These are phyloP conservation scores for Drosophila melanica DNA, from an alignment of 1,140 invertebrate genomes.

Conservation along the genomic window DNA sequence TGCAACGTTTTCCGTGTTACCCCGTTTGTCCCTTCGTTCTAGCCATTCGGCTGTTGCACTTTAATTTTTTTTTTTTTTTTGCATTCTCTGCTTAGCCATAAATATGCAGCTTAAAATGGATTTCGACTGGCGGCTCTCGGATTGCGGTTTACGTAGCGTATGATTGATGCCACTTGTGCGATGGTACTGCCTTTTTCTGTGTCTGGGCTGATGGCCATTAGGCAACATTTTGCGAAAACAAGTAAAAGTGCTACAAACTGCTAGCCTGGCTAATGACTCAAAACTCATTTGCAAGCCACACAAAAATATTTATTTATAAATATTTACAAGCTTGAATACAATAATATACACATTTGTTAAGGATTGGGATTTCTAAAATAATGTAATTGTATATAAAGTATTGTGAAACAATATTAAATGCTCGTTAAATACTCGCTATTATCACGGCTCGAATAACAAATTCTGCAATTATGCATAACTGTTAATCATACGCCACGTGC, in stretches of 20 bases:
- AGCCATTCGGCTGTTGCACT: conserved; percentile 22
- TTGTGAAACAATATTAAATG: no score
- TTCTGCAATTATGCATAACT: conserved; percentile 43
- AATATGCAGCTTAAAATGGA: conserved; percentile 81
- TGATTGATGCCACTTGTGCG: conserved; percentile 70
- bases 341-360: no score
- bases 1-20: conserved; percentile 67
- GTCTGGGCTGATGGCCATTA: conserved; percentile 53
- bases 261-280: conserved; percentile 11
- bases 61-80: conserved; percentile 5
- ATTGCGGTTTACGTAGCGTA: conserved; percentile 78
- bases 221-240: conserved; percentile 54
- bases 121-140: conserved; percentile 77
- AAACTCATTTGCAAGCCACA: neutral
- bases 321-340: neutral
- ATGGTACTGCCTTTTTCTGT: conserved; percentile 10
- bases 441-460: neutral
- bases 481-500: conserved; percentile 46
- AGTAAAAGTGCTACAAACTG: conserved; percentile 23
- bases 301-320: neutral
- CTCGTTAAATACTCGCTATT: no score
- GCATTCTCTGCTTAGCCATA: conserved; percentile 70
- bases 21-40: neutral
- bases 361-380: no score
- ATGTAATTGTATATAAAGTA: no score